These are phyloP conservation scores for Diadophis punctatus DNA, from an alignment of 2,113 vertebrate species.

Conservation along the genomic window DNA sequence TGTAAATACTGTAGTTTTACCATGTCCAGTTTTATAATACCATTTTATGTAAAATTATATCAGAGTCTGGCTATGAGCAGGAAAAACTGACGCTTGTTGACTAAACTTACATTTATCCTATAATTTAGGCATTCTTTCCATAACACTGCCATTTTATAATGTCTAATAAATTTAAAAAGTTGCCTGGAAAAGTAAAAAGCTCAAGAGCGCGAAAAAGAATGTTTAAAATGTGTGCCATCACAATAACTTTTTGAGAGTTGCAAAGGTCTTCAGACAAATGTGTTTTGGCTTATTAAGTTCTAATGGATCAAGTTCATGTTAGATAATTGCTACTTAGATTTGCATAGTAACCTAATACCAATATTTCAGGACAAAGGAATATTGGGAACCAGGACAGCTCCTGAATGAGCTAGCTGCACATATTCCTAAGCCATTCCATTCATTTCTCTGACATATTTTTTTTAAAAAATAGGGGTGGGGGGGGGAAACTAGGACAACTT, in stretches of 20 bases:
- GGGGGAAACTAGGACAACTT: constrained; percentile 46
- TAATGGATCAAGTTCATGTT: constrained; percentile 56
- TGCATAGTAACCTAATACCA: constrained; percentile 67
- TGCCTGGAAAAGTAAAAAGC: background rate
- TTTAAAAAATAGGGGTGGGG: constrained; percentile 3
- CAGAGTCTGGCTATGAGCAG: constrained; percentile 47
- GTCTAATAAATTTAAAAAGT: background rate
- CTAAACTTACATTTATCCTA: constrained; percentile 8
- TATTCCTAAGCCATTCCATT: constrained; percentile 60
- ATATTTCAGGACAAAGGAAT: constrained; percentile 68
- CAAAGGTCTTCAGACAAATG: background rate
- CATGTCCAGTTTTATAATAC: constrained; percentile 55
- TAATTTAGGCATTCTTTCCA: background rate
- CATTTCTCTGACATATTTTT: constrained; percentile 48
- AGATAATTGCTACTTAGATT: constrained; percentile 48
- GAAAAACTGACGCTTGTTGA: constrained; percentile 29
- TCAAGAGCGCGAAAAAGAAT: background rate
- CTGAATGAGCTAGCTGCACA: constrained; percentile 56
- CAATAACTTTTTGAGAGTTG: background rate
- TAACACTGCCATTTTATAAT: background rate
- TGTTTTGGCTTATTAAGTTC: constrained; percentile 50
- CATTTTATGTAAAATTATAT: constrained; percentile 66
- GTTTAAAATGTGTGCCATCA: background rate
- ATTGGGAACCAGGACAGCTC: constrained; percentile 52
- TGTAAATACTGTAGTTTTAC: constrained; percentile 63